Conservation (phyloP, 2,888 invertebrate species). For the Synergus laeviventris region DNA sequence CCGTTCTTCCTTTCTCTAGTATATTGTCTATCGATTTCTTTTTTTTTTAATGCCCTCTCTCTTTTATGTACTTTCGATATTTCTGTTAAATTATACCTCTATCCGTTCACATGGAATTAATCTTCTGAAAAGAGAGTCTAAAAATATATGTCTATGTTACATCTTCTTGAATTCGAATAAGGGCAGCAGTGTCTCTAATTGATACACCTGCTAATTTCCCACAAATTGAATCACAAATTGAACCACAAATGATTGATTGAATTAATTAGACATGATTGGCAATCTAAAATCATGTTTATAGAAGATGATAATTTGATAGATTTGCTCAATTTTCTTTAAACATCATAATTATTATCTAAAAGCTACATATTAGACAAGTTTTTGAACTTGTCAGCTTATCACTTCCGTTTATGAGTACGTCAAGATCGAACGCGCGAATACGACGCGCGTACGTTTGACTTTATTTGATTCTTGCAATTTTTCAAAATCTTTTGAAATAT, state of each 20-base stretch:
- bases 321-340: too few species aligned
- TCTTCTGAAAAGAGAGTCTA: too few species aligned
- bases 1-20: conserved; percentile 51
- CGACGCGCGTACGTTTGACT: too few species aligned
- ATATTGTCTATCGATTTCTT: conserved; percentile 25
- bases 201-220: not conserved
- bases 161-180: not conserved
- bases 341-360: too few species aligned
- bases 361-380: too few species aligned
- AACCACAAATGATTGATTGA: not conserved
- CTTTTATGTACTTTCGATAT: not conserved
- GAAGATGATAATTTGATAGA: not conserved
- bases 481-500: too few species aligned
- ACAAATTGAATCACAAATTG: conserved; percentile 1
- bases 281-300: not conserved
- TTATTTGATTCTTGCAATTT: too few species aligned
- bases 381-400: too few species aligned
- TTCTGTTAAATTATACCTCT: conserved; percentile 10
- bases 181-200: not conserved
- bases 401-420: too few species aligned
- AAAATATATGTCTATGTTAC: not conserved
- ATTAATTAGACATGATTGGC: conserved; percentile 8
- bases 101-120: not conserved
- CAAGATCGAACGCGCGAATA: too few species aligned
- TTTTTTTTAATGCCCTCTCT: not conserved